Evolutionary conservation across 2,797 vertebrate species (phyloP), one percentile per base, ranked within the genome.

Genomic region (Danio albolineatus): DNA sequence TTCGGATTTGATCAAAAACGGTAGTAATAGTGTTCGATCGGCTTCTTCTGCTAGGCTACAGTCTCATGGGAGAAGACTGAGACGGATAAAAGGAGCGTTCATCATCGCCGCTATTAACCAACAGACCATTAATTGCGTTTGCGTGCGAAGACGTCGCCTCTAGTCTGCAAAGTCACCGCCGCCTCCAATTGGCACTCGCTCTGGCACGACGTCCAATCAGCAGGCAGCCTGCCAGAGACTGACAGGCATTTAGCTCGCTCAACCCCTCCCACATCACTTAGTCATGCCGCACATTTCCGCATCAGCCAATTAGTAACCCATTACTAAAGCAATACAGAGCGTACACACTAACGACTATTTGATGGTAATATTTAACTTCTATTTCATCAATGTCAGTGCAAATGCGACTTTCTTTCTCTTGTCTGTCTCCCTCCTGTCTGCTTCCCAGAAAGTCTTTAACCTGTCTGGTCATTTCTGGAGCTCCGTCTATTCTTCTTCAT

Each of bases 271-370:
- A 79, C 76, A 71, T 84, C 70, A 77, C 71, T 86, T 80, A 80
- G 57, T 80, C 77, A 72, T 70, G 36, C 19, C 21, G 17, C 0
- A 46, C 16, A n/a, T 77, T 77, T 80, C 75, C 66, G n/a, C 84
- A 65, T 28, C 62, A 67, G 67, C 66, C 82, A 86, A 82, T 86
- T 86, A 86, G 53, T 41, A 49, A 36, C 54, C 71, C 76, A 73
- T 84, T 81, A 77, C 56, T 56, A 64, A 10, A 21, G 66, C 82
- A 62, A 79, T 43, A 66, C 82, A 73, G 54, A 74, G 61, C 28
- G 39, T 51, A 57, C 53, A 64, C 56, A 0, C 71, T 85, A 85
- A 83, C 28, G 60, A 85, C 84, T 44, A 43, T 56, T 78, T 67
- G 59, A 78, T 78, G 72, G 57, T 78, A 76, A 74, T 66, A 65